Evolutionary conservation across 2,113 vertebrate species (phyloP), one percentile per base, ranked within the genome.

Genomic region (Pimephales promelas): DNA sequence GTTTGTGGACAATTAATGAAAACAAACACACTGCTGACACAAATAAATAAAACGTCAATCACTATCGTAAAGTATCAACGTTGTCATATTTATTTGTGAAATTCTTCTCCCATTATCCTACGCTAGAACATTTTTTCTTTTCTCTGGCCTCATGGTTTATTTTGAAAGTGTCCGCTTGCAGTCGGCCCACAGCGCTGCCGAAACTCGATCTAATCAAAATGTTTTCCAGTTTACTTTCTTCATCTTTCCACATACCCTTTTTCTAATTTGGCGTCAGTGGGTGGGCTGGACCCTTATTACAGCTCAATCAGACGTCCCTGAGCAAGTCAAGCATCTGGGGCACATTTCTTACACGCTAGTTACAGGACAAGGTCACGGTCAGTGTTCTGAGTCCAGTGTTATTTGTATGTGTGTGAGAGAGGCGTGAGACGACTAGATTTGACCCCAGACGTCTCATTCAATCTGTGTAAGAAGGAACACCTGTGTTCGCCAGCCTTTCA

Each of bases 221-320:
- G 93, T 94, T 94, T 93, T 93, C 90, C 89, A 94, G 92, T 94
- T 94, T 94, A 94, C 92, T 92, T 92, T 92, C 92, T 93, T 93
- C 91, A 93, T 92, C 91, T 93, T 88, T 89, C 87, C 91, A 93
- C 93, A 94, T 92, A 89, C 93, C 91, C 91, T 92, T 93, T 92
- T 89, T 90, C 89, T 90, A 93, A 93, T 90, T 91, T 90, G 87
- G 89, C 36, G 92, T 91, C 88, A 84, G 90, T 94, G 94, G 92
- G 93, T 94, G 94, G 92, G 88, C 93, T 87, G 43, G 87, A 87
- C 16, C 54, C 90, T 91, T 93, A 91, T 88, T 90, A 91, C 90
- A 88, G 89, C 92, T 94, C 93, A 93, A 92, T 94, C 92, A 93
- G 86, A 83, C 87, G 85, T 88, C 91, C 88, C 81, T 89, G 89